Base-by-base conservation (phyloP, 2,797 vertebrate genomes). In the Cynodonichthys magdalenae region DNA sequence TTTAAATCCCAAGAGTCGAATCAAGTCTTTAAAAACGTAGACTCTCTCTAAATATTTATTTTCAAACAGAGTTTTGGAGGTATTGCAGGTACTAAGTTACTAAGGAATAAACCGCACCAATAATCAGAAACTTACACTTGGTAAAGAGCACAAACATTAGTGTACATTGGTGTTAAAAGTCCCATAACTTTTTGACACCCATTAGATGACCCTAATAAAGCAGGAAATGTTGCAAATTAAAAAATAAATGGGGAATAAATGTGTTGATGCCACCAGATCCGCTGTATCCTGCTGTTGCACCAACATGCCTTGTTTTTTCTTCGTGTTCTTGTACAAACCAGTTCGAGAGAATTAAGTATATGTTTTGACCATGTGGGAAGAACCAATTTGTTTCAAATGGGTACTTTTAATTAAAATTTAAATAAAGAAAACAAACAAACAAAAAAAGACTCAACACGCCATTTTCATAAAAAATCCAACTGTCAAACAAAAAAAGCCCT, bases 181-280 rank as follows among this genome's bases (percentile, higher is more conserved):
- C 24, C 9, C 6, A n/a, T 17, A 41, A 19, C n/a, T 46, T 46
- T 57, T 58, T 31, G 27, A 58, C 42, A 28, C 54, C 20, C 54
- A 45, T 45, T 1, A 0, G n/a, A 29, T 29, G 10, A 28, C 15
- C 8, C 41, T 9, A 42, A 11, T 12, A 1, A 47, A 47, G 10
- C 44, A n/a, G 11, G n/a, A 2, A 8, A 45, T 18, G 1, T 8
- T 18, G 1, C 6, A 6, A 24, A 24, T 24, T 24, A 24, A 2
- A 24, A 24, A 24, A 24, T 24, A 24, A 24, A 24, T 24, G 24
- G 24, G 3, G 24, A 24, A 24, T n/a, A 24, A 24, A 24, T 2
- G 24, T 24, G 24, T 24, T 24, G 24, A 24, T 27, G 48, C 7
- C 48, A 49, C 24, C 20, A 27, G 14, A 14, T 24, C 46, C 5